A percentile compares a stretch with the other conserved stretches of the same genome.
Conservation (phyloP, 2,888 invertebrate species). For the Keiferia lycopersicella region DNA sequence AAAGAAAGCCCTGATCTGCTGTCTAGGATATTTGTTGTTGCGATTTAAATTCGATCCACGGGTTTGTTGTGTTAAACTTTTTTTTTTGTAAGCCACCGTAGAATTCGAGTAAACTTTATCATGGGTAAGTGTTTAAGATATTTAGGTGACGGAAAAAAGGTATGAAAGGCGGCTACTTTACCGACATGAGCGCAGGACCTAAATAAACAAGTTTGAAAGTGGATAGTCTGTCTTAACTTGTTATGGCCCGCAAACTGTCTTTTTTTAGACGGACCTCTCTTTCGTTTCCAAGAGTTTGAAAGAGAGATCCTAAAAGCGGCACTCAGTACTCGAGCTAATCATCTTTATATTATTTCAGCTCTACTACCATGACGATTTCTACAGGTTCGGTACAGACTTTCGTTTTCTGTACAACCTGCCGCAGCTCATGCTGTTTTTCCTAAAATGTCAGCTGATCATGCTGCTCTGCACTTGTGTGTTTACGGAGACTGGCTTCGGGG, state of each 20-base stretch:
- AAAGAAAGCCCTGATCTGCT: slow-evolving; percentile 81
- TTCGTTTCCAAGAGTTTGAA: too few species aligned
- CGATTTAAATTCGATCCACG: slow-evolving; percentile 81
- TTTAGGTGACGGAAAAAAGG: too few species aligned
- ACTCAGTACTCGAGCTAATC: background rate
- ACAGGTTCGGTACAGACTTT: slow-evolving; percentile 83
- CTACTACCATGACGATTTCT: slow-evolving; percentile 85
- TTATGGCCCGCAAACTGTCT: background rate
- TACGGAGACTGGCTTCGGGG: slow-evolving; percentile 90
- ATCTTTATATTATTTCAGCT: slow-evolving; percentile 74
- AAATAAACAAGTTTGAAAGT: too few species aligned
- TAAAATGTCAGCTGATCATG: slow-evolving; percentile 89
- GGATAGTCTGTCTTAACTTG: background rate
- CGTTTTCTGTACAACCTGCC: slow-evolving; percentile 90
- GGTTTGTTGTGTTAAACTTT: slow-evolving; percentile 41
- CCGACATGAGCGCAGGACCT: too few species aligned
- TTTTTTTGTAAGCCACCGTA: too few species aligned
- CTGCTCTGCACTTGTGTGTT: slow-evolving; percentile 90
- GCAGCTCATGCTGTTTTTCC: slow-evolving; percentile 87
- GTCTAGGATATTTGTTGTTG: slow-evolving; percentile 76
- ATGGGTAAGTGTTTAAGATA: background rate
- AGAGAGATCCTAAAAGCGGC: background rate
- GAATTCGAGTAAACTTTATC: too few species aligned
- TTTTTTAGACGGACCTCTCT: background rate
- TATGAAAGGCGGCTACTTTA: background rate